These are phyloP conservation scores for Rhingia campestris DNA, from an alignment of 2,888 invertebrate genomes.

Conservation along the genomic window DNA sequence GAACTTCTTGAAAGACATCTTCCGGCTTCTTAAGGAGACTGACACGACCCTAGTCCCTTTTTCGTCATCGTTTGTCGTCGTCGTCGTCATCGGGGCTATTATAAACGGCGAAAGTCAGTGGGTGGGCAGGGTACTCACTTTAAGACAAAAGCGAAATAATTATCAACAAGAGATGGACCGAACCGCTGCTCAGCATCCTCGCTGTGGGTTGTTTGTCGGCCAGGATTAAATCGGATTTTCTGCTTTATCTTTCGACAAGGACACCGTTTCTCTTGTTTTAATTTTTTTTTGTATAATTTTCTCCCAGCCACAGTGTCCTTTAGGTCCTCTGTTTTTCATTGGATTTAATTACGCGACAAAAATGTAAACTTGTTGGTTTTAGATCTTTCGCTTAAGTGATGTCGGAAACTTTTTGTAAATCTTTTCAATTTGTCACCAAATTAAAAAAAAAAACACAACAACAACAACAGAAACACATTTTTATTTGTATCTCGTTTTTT, in stretches of 20 bases:
- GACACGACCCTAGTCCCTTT: constrained; percentile 28
- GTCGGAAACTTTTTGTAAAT: constrained; percentile 36
- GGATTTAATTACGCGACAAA: constrained; percentile 70
- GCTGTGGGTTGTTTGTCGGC: constrained; percentile 50
- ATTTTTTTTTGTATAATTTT: constrained; percentile 31
- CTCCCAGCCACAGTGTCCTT: constrained; percentile 7
- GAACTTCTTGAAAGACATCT: constrained; percentile 50
- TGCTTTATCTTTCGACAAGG: constrained; percentile 60
- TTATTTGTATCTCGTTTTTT: background rate
- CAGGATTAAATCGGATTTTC: constrained; percentile 67
- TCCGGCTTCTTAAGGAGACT: constrained; percentile 47
- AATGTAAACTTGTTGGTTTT: constrained; percentile 62
- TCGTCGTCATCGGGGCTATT: constrained; percentile 34
- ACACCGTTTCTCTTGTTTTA: constrained; percentile 48
- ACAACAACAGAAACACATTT: no score
- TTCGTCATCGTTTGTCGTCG: constrained; percentile 2
- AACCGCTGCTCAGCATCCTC: background rate
- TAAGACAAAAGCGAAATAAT: constrained; percentile 62
- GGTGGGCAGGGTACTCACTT: constrained; percentile 42
- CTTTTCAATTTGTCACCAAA: constrained; percentile 61
- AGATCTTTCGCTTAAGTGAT: constrained; percentile 25
- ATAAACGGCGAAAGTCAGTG: constrained; percentile 24
- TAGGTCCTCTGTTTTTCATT: constrained; percentile 26
- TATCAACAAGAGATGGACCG: constrained; percentile 17
- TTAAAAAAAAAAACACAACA: background rate